Evolutionary conservation across 2,888 invertebrate species (phyloP).

Genomic region (Aethes cnicana): DNA sequence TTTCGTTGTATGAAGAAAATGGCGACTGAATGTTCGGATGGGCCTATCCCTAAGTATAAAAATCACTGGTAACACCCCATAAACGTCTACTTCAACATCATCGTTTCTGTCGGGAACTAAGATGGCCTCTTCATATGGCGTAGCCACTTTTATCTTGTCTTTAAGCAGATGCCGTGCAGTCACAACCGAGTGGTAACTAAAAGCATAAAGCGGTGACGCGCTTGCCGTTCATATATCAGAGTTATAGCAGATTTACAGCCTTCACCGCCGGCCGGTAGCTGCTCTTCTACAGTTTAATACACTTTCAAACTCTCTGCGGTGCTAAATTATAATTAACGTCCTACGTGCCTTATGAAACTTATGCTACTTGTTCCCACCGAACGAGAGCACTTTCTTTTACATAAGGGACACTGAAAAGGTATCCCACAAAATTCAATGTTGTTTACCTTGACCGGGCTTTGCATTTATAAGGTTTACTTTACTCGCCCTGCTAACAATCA

Average conservation of each 20-base stretch:
- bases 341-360: conserved; percentile 30
- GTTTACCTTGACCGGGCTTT: conserved; percentile 29
- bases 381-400: conserved; percentile 10
- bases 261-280: conserved; percentile 32
- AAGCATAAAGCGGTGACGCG: conserved; percentile 44
- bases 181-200: conserved; percentile 31
- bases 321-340: conserved; percentile 40
- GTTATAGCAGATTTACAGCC: conserved; percentile 43
- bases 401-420: conserved; percentile 7
- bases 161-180: conserved; percentile 20
- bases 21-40: too few species aligned
- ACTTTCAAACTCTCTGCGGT: conserved; percentile 30
- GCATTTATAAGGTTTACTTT: conserved; percentile 29
- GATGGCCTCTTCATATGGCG: conserved; percentile 17
- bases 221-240: conserved; percentile 40
- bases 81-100: not conserved
- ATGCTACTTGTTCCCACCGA: conserved; percentile 20
- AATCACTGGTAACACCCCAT: not conserved
- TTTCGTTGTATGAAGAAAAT: too few species aligned
- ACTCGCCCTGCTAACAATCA: conserved; percentile 18
- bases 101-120: conserved; percentile 1
- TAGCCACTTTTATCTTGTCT: conserved; percentile 24
- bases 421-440: conserved; percentile 16
- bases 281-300: conserved; percentile 44
- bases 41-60: too few species aligned